Base-by-base conservation (phyloP, 2,797 vertebrate genomes). In the Glossophaga mutica region DNA sequence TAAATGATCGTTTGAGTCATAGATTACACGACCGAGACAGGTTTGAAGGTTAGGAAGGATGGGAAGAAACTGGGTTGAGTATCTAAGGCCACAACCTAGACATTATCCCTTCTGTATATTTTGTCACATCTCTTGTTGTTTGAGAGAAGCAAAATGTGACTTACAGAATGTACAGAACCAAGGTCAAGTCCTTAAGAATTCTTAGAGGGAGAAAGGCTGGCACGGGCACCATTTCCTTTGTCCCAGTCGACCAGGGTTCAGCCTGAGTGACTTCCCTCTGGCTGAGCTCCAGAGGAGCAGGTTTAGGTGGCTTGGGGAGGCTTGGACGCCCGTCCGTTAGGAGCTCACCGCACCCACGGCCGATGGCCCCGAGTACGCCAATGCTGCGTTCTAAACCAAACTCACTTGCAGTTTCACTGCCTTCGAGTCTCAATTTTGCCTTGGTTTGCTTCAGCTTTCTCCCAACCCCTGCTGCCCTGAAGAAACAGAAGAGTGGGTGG, bases 1-100 rank as follows among this genome's bases (percentile, higher is more conserved):
- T 97, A 96, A 96, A 92, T 94, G 94, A 94, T 94, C 77, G 73
- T 87, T 92, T 96, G 84, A 95, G 83, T 97, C 79, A 95, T 46
- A 82, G 83, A 91, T 94, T 89, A 55, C 62, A 59, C 0, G 62
- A 48, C 34, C 48, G 19, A 79, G 91, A 85, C 92, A 94, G 77
- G 70, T 71, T n/a, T 92, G 87, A 82, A 89, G 57, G 70, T 92
- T 74, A 91, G 73, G 59, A 93, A 34, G 85, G 46, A 68, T 55
- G 81, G 81, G 91, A 84, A 91, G 92, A 95, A 90, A 78, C 2
- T 9, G 9, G 74, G 37, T 32, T 42, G 68, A 46, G 42, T 29
- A 15, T 70, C 5, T 24, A 46, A 83, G 74, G 57, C 82, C 52
- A 62, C 46, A 87, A 37, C 39, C 74, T 65, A 89, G 83, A 86